Percentiles rank a stretch among this genome's conserved stretches.
These are phyloP conservation scores for Patagioenas fasciata DNA, from an alignment of 2,113 vertebrate genomes.

Conservation along the genomic window DNA sequence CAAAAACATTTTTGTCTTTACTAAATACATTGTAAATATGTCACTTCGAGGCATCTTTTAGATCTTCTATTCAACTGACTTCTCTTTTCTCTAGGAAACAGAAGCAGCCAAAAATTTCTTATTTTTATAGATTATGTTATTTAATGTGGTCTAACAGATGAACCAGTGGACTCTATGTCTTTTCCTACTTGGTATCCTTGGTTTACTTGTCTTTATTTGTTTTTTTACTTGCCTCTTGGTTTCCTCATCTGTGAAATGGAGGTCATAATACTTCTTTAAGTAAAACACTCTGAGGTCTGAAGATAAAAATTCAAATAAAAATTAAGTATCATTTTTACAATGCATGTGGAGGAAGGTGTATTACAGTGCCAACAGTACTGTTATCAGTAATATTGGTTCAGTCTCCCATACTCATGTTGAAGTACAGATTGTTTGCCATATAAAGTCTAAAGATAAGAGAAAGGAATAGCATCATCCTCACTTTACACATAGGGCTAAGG, in stretches of 20 bases:
- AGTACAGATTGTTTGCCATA: too few relatives aligned
- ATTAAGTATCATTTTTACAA: not conserved
- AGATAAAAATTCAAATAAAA: not conserved
- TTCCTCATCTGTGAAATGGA: not conserved
- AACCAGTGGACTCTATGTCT: not conserved
- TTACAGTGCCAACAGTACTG: not conserved
- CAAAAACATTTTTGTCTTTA: not conserved
- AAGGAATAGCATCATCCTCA: not conserved
- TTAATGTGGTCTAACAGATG: not conserved
- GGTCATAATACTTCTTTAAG: not conserved
- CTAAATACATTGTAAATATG: not conserved
- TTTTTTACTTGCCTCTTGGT: not conserved
- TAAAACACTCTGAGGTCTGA: not conserved
- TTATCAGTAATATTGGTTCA: not conserved
- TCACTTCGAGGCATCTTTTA: not conserved
- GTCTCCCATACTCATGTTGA: rapidly evolving
- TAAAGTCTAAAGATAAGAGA: not conserved
- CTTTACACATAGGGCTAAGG: not conserved
- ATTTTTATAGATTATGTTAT: not conserved
- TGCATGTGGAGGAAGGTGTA: not conserved
- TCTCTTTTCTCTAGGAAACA: not conserved
- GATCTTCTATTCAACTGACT: not conserved
- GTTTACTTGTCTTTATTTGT: not conserved
- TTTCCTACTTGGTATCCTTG: not conserved
- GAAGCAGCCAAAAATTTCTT: not conserved